Base-by-base conservation (phyloP, 2,797 vertebrate species). In the Sebastes jordani region DNA sequence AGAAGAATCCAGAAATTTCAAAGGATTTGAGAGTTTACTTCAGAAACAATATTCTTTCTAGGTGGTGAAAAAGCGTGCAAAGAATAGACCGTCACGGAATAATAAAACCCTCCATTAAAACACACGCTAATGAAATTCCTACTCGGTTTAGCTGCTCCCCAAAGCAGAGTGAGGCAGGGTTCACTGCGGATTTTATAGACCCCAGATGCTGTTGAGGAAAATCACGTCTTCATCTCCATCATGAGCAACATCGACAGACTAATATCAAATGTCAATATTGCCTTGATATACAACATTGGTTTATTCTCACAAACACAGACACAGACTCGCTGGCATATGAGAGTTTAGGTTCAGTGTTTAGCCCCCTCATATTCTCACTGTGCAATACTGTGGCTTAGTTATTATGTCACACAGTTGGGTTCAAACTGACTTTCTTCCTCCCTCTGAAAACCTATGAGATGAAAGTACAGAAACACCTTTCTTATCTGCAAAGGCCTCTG, bases 181-280 rank as follows among this genome's bases (percentile, higher is more conserved):
- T 74, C 61, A 70, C 58, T 54, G 32, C 30, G 27, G 38, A 49
- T 58, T 54, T 72, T 30, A 46, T 10, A 32, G 22, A 71, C 30
- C 29, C 27, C 54, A 77, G 49, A 75, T 78, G 71, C 23, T 46
- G 49, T 30, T 52, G 36, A 74, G 18, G 11, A 78, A 76, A 73
- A 70, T 74, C 34, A 66, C 3, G 11, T 81, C 36, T 83, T 88
- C 61, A 60, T 86, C 52, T 71, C 62, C n/a, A 71, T 54, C 59
- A 60, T 25, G 10, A 5, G 64, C 36, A 61, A 58, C 71, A 64
- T 1, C 29, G 54, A 64, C 73, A 68, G 30, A 65, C 22, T 77
- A 60, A 82, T 71, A 69, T 76, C 38, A 71, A 16, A 67, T 56
- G 62, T 25, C 58, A 72, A 56, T 59, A 59, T 34, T 29, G 14